These are phyloP conservation scores for Cotesia glomerata DNA, from an alignment of 1,140 invertebrate genomes.

Conservation along the genomic window DNA sequence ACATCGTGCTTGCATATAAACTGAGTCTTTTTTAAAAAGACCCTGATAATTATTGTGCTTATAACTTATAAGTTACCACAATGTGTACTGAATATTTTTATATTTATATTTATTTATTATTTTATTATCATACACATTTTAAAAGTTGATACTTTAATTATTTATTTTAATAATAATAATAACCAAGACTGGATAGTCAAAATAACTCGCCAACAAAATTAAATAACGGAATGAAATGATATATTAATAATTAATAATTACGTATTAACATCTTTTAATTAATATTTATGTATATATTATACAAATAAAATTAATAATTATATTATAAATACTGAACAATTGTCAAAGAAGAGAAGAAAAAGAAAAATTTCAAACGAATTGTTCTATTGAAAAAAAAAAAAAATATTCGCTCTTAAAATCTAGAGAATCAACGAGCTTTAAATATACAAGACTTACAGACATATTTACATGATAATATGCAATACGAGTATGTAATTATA, in stretches of 20 bases:
- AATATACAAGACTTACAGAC: slow-evolving; percentile 35
- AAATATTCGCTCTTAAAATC: neutral
- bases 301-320: neutral
- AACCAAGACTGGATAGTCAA: too few relatives aligned
- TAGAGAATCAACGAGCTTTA: slow-evolving; percentile 13
- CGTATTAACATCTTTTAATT: too few relatives aligned
- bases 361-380: neutral
- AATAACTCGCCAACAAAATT: too few relatives aligned
- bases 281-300: too few relatives aligned
- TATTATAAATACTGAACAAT: neutral
- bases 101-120: neutral
- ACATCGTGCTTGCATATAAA: slow-evolving; percentile 40
- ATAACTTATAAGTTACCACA: neutral
- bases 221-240: too few relatives aligned
- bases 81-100: neutral
- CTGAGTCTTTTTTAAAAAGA: too few relatives aligned
- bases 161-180: too few relatives aligned
- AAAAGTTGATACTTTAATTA: too few relatives aligned
- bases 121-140: too few relatives aligned
- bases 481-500: neutral
- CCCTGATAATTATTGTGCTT: neutral
- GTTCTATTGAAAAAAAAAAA: neutral
- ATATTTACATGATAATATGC: slow-evolving; percentile 32
- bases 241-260: too few relatives aligned
- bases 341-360: neutral